Percentiles rank a stretch among this genome's conserved stretches.
Conservation (phyloP, 2,113 vertebrate species). For the Neolamprologus brichardi region DNA sequence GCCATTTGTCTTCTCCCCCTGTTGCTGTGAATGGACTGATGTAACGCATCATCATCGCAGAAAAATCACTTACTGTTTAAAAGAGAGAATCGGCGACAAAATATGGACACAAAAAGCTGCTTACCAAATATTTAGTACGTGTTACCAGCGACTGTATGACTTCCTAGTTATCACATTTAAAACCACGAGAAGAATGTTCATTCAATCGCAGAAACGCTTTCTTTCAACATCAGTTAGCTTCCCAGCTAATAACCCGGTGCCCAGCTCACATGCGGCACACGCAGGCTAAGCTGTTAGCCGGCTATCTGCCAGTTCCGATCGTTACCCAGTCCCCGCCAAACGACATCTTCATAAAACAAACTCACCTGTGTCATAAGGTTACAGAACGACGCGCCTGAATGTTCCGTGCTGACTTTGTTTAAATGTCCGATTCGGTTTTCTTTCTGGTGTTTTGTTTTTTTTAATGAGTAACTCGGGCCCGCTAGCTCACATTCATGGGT, state of each 20-base stretch:
- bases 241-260: slow-evolving; percentile 8
- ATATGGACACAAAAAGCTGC: fast-evolving
- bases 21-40: slow-evolving; percentile 28
- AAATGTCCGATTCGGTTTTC: background rate
- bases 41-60: slow-evolving; percentile 9
- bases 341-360: background rate
- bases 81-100: background rate
- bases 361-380: slow-evolving; percentile 63
- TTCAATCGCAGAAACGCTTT: background rate
- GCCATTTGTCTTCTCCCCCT: background rate
- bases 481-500: slow-evolving; percentile 47
- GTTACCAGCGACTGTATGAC: fast-evolving
- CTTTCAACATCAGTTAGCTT: slow-evolving; percentile 8
- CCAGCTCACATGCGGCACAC: slow-evolving; percentile 63
- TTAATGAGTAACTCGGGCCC: background rate
- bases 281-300: slow-evolving; percentile 30
- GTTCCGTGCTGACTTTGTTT: background rate
- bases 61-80: background rate
- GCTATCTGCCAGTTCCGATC: background rate
- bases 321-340: background rate
- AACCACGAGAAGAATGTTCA: background rate
- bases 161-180: background rate
- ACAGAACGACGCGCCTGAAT: background rate
- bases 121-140: fast-evolving
- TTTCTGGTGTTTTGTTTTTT: background rate